phyloP scores from a whole-genome alignment of 2,113 vertebrate species.

The Tympanuchus pallidicinctus region DNA sequence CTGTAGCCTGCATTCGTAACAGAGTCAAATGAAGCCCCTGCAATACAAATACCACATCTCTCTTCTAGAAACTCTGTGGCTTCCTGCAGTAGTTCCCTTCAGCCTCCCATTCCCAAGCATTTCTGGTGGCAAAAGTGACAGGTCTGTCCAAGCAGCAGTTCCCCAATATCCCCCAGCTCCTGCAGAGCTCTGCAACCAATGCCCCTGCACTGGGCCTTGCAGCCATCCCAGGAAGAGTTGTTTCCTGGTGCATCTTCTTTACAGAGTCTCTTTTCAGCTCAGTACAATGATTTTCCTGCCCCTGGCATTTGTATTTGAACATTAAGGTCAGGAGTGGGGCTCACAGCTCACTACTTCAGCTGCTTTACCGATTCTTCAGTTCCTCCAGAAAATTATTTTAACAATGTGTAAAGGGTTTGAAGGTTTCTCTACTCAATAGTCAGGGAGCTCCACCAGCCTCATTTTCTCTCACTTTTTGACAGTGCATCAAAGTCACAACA shows the following conservation, averaged over 20 bases:
- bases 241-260: not conserved
- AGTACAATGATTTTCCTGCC: not conserved
- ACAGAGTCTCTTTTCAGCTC: not conserved
- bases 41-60: not conserved
- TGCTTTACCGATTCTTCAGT: not conserved
- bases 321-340: not conserved
- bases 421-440: not conserved
- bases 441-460: not conserved
- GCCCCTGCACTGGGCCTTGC: fast-evolving
- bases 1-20: not conserved
- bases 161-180: not conserved
- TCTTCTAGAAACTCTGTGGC: not conserved
- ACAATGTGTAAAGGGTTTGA: not conserved
- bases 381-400: not conserved
- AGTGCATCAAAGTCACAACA: not conserved
- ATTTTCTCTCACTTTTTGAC: not conserved
- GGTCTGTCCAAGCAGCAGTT: not conserved
- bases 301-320: not conserved
- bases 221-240: not conserved
- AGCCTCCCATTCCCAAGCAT: not conserved
- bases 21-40: not conserved
- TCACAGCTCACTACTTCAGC: not conserved
- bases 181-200: not conserved
- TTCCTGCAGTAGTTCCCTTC: not conserved
- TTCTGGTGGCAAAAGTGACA: not conserved